Conservation (phyloP, 2,797 vertebrate species). For the Neoniphon sammara region DNA sequence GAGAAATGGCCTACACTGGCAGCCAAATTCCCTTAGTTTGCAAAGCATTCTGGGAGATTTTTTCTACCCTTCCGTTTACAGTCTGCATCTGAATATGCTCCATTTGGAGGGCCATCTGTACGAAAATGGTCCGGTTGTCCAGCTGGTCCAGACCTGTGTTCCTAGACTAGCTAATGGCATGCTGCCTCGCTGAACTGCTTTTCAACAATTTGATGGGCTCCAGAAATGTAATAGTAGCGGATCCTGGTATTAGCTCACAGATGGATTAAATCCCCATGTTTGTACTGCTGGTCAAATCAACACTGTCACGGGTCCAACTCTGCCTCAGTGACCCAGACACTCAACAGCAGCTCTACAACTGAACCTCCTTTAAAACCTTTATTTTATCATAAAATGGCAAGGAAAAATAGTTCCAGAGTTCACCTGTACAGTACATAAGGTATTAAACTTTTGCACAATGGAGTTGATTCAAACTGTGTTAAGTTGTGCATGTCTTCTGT, state of each 20-base stretch:
- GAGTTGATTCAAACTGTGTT: not conserved
- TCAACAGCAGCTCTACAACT: too few relatives aligned
- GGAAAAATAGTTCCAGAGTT: not conserved
- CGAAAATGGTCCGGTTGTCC: too few relatives aligned
- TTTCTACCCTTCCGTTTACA: too few relatives aligned
- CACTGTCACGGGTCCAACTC: not conserved
- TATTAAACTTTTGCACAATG: not conserved
- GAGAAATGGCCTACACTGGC: too few relatives aligned
- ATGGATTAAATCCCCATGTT: slow-evolving; percentile 13
- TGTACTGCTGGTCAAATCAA: slow-evolving; percentile 16
- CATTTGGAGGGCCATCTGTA: too few relatives aligned
- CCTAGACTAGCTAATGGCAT: too few relatives aligned
- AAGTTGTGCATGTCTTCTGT: not conserved
- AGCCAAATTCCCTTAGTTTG: too few relatives aligned
- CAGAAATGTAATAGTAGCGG: not conserved
- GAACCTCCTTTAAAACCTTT: not conserved
- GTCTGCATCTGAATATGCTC: too few relatives aligned
- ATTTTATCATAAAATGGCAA: not conserved
- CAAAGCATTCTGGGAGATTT: too few relatives aligned
- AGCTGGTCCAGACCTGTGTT: too few relatives aligned
- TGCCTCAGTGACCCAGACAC: not conserved
- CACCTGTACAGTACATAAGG: not conserved
- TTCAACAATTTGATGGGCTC: not conserved
- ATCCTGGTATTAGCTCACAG: not conserved
- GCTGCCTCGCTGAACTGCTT: not conserved